Conservation (phyloP, 2,797 vertebrate species). For the Fratercula arctica region DNA sequence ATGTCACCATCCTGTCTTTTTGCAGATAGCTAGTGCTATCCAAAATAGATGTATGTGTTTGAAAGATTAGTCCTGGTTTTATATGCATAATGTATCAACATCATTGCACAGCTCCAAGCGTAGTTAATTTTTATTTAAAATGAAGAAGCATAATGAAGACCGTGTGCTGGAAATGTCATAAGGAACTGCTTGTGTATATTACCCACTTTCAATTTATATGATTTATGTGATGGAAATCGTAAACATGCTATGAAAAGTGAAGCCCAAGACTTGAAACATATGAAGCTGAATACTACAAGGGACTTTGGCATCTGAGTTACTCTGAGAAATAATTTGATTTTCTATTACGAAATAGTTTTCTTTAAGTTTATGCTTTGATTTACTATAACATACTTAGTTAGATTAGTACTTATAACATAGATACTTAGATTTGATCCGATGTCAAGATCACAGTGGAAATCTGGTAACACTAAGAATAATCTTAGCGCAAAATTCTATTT, state of each 20-base stretch:
- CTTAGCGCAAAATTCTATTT: neutral
- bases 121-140: constrained; percentile 72
- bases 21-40: constrained; percentile 48
- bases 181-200: constrained; percentile 46
- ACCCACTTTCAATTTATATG: constrained; percentile 27
- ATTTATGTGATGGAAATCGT: constrained; percentile 36
- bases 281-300: constrained; percentile 7
- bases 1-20: constrained; percentile 54
- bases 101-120: constrained; percentile 39
- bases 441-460: neutral
- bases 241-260: constrained; percentile 24
- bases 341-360: constrained; percentile 9
- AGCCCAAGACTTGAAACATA: constrained; percentile 6
- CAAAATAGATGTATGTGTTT: constrained; percentile 48
- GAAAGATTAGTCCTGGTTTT: constrained; percentile 52
- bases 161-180: constrained; percentile 58
- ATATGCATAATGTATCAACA: constrained; percentile 51
- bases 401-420: neutral
- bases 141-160: constrained; percentile 56
- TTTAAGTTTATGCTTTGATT: neutral
- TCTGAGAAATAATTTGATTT: constrained; percentile 3
- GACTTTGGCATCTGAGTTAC: neutral
- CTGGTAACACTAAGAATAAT: neutral
- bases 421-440: neutral
- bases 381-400: neutral